Evolutionary conservation across 2,113 vertebrate species (phyloP).

Genomic region (Onychostruthus taczanowskii): DNA sequence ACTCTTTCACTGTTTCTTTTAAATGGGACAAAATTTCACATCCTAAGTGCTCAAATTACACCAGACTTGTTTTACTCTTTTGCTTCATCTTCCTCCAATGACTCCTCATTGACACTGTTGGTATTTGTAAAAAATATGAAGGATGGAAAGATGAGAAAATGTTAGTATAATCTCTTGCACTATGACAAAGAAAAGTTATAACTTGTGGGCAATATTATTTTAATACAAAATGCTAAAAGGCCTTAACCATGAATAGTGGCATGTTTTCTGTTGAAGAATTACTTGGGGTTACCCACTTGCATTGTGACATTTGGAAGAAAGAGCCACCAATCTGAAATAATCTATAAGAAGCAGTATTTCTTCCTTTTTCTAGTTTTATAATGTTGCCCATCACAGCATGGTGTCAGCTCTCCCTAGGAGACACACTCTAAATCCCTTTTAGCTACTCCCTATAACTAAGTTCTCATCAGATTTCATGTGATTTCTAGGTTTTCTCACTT

Average conservation of each 20-base stretch:
- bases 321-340: neutral
- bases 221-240: neutral
- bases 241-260: neutral
- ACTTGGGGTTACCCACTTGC: neutral
- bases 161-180: neutral
- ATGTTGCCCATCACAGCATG: neutral
- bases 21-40: neutral
- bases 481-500: constrained; percentile 52
- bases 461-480: neutral
- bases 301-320: neutral
- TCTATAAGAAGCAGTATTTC: neutral
- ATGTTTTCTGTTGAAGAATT: neutral
- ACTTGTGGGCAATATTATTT: neutral
- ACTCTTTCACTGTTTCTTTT: neutral
- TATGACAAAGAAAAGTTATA: neutral
- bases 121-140: neutral
- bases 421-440: neutral
- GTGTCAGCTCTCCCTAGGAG: neutral
- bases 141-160: neutral
- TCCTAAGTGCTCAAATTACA: neutral
- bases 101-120: neutral
- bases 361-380: neutral
- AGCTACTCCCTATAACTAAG: neutral
- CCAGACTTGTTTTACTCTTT: neutral
- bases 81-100: neutral